phyloP scores from a whole-genome alignment of 2,888 invertebrate species.

The Carterocephalus palaemon region DNA sequence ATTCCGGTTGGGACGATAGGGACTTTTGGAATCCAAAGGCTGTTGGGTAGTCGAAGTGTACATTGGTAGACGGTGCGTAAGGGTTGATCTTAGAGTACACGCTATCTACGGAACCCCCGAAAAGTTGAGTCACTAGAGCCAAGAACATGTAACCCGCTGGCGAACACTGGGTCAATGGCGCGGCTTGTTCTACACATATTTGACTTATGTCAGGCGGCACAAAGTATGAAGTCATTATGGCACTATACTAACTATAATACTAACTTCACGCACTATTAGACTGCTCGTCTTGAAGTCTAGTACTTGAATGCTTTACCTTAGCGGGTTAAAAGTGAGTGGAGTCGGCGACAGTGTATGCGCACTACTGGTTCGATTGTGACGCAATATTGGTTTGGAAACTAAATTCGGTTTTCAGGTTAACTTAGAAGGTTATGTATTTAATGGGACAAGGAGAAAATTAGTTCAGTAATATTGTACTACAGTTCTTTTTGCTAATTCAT shows the following conservation, averaged over 20 bases:
- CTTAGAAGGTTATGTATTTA: conserved; percentile 9
- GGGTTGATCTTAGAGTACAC: conserved; percentile 37
- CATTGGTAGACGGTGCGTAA: conserved; percentile 14
- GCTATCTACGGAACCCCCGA: conserved; percentile 73
- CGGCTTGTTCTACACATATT: conserved; percentile 74
- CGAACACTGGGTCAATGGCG: conserved; percentile 78
- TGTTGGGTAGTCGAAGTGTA: neutral
- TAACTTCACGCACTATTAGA: conserved; percentile 15
- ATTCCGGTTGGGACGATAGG: neutral
- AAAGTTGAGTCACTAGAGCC: conserved; percentile 75
- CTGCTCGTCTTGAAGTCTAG: conserved; percentile 4
- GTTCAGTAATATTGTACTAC: too few species aligned
- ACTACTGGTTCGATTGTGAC: conserved; percentile 1
- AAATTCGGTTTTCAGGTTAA: conserved; percentile 1
- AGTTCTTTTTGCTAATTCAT: too few species aligned
- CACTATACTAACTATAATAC: conserved; percentile 11
- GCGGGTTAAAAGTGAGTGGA: conserved; percentile 19
- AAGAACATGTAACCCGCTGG: conserved; percentile 79
- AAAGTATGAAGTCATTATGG: conserved; percentile 54
- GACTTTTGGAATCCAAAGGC: conserved; percentile 8
- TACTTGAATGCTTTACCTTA: conserved; percentile 11
- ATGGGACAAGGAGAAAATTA: conserved; percentile 12
- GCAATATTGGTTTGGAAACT: conserved; percentile 11
- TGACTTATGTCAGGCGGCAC: conserved; percentile 76
- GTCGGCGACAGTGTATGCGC: conserved; percentile 8